Base-by-base conservation (phyloP, 2,113 vertebrate genomes). In the Carassius auratus region DNA sequence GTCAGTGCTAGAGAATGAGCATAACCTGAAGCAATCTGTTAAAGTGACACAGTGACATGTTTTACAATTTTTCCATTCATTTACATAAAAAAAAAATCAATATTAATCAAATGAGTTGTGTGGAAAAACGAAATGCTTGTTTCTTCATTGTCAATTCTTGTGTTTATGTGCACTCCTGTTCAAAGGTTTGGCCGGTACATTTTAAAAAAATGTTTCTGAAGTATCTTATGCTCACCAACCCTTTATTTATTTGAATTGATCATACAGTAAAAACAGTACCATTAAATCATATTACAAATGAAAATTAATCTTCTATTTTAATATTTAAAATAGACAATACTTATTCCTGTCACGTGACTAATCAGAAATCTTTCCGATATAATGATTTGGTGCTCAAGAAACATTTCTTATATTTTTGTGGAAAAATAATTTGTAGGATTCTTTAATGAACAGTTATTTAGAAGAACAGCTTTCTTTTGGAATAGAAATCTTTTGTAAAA, bases 1-100 rank as follows among this genome's bases (percentile, higher is more conserved):
- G 97, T 98, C 91, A 99, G 94, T 86, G 97, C 98, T 91, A 99
- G 91, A 1, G 96, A 96, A 91, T 99, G 98, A 4, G 97, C 96
- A 82, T 97, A 98, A 90, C 98, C 98, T 78, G 96, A 97, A 88
- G 95, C 96, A 75, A 99, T 95, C 98, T 99, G 94, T 14, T 8
- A 42, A 42, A 42, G 42, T 48, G 3, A 66, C 23, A 64, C 6
- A 69, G 17, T 17, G 14, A 69, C 66, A 69, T 8, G 33, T 69
- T 69, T 55, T 15, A 21, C 73, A 2, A 52, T 52, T 52, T 15
- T 68, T 68, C 5, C 30, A 30, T 30, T 30, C 30, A 30, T 30
- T 30, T 30, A 30, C 2, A 30, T 30, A 30, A 30, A 30, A 3
- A 3, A 45, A 45, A 45, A 15, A 33, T 68, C 26, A 3, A 30